Evolutionary conservation across 1,140 invertebrate species (phyloP).

Genomic region (Uloborus diversus): DNA sequence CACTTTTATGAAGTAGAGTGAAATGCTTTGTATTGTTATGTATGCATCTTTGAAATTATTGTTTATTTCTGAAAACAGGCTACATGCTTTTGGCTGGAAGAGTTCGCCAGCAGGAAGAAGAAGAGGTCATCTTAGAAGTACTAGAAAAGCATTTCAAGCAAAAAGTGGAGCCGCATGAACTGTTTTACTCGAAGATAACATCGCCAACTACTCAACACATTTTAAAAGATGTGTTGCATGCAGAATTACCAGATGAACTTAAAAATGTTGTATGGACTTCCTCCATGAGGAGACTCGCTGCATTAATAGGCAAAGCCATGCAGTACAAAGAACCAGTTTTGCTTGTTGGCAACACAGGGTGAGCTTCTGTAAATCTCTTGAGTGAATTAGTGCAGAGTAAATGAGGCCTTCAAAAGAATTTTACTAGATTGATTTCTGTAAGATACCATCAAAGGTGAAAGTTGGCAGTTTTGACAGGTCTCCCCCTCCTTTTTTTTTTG

Average conservation of each 20-base stretch:
- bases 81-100: slow-evolving; percentile 93
- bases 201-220: slow-evolving; percentile 7
- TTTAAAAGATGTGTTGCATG: background rate
- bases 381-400: background rate
- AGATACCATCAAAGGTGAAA: no score
- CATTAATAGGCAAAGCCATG: slow-evolving; percentile 87
- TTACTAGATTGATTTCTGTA: no score
- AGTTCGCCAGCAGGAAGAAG: slow-evolving; percentile 84
- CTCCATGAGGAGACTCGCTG: slow-evolving; percentile 88
- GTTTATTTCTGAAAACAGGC: no score
- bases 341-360: slow-evolving; percentile 94
- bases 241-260: slow-evolving; percentile 69
- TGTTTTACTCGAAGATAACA: slow-evolving; percentile 64
- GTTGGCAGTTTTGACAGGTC: no score
- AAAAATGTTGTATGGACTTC: slow-evolving; percentile 93
- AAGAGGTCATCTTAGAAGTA: slow-evolving; percentile 68
- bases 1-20: no score
- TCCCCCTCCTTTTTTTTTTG: no score
- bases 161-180: slow-evolving; percentile 75
- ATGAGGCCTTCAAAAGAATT: no score
- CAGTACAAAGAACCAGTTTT: slow-evolving; percentile 94
- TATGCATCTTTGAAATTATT: no score
- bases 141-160: slow-evolving; percentile 87
- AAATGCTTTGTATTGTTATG: no score
- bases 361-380: background rate